Evolutionary conservation across 53 echinoderm and acorn worm species (phyloP), one percentile per base, ranked within the genome.

Genomic region (Paracentrotus lividus): DNA sequence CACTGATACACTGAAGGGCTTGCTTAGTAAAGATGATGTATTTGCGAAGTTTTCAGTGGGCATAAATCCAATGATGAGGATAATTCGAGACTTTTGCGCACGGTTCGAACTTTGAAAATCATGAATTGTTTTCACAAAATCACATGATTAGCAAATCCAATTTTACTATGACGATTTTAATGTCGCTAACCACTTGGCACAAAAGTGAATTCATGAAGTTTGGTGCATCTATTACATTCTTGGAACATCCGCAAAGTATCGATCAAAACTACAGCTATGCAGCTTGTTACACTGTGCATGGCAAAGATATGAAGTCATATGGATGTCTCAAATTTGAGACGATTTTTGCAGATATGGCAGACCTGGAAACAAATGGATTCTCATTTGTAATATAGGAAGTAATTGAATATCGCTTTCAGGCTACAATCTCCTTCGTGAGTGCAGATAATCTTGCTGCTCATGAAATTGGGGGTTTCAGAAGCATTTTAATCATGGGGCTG

Each of bases 1-100:
- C 57, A 95, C 93, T 29, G 84, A 95, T 69, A 86, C 93, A 34
- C 27, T 95, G 77, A 58, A 93, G 57, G 95, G 84, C 49, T 87
- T 95, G 57, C 59, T 95, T n/a, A 95, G 93, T 57, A 93, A 95
- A 69, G 88, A 93, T 54, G 95, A 95, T 95, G 93, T 95, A 78
- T 95, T 94, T 78, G 93, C 95, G 88, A 95, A 29, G 95, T 95
- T 88, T 55, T 93, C 20, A 93, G 72, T 93, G 93, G 95, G 65
- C 95, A 95, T 93, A 72, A 36, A 56, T 93, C 93, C 31, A 49
- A 29, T 32, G 95, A 95, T 95, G 81, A n/a, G 86, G 49, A 93
- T 54, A 23, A 86, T 95, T 40, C 75, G 77, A 65, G 95, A 95
- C 93, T 95, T 52, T 88, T 95, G 93, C 89, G 93, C n/a, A 95